Evolutionary conservation across 1,140 invertebrate species (phyloP).

Genomic region (Pygmarrhopalites habei): DNA sequence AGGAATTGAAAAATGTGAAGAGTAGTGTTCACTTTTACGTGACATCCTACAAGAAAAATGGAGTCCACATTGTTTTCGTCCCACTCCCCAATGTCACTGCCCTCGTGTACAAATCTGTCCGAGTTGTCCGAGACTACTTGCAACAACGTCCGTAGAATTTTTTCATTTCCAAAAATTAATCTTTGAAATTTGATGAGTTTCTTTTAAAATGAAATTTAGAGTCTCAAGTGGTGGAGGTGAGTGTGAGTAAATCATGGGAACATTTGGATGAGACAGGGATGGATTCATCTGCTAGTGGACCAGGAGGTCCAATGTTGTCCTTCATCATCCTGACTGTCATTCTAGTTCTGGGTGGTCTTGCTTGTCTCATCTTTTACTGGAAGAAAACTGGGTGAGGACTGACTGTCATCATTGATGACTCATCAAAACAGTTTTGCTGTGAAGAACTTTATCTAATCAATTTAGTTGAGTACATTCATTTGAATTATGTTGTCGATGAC

Average conservation of each 20-base stretch:
- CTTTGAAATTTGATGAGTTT: background rate
- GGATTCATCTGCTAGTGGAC: constrained; percentile 9
- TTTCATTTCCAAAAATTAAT: background rate
- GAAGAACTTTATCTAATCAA: background rate
- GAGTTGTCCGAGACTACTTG: background rate
- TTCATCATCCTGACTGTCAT: constrained; percentile 27
- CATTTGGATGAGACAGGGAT: background rate
- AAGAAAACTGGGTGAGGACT: constrained; percentile 21
- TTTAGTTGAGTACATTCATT: background rate
- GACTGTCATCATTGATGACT: background rate
- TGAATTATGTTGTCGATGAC: background rate
- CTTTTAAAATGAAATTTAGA: constrained; percentile 19
- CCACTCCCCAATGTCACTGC: constrained; percentile 9
- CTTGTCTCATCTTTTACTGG: constrained; percentile 27
- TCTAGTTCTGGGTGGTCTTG: constrained; percentile 17
- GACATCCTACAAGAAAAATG: constrained; percentile 17
- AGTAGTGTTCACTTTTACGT: constrained; percentile 7
- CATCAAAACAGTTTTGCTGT: background rate
- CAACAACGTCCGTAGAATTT: background rate
- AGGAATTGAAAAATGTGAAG: background rate
- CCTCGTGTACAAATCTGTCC: constrained; percentile 8
- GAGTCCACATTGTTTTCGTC: constrained; percentile 26
- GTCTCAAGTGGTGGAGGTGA: constrained; percentile 14
- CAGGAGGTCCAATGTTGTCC: constrained; percentile 19
- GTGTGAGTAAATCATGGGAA: constrained; percentile 22